Percentiles rank a stretch among this genome's conserved stretches.
These are phyloP conservation scores for Pollenia griseotomentosa DNA, from an alignment of 2,888 invertebrate genomes.

Conservation along the genomic window DNA sequence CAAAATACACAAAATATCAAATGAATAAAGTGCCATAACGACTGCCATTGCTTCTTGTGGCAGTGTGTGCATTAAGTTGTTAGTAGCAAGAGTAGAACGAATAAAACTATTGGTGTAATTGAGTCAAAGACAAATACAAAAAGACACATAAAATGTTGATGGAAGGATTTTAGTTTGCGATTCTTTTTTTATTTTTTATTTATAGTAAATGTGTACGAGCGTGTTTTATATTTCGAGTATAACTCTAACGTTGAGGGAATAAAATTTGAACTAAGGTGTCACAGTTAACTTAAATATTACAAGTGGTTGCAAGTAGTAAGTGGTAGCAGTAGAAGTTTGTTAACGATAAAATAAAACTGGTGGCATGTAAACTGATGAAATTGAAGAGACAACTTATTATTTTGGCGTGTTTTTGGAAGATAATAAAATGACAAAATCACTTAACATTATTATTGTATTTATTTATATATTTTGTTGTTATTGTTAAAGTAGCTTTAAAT, in stretches of 20 bases:
- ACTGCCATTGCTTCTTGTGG: constrained; percentile 17
- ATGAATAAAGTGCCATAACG: constrained; percentile 33
- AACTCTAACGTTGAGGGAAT: constrained; percentile 36
- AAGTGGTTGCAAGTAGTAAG: constrained; percentile 39
- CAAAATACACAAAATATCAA: constrained; percentile 39
- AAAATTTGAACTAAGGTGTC: constrained; percentile 32
- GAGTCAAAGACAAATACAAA: constrained; percentile 38
- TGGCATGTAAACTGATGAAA: constrained; percentile 32
- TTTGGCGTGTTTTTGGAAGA: constrained; percentile 1
- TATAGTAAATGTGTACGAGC: constrained; percentile 25
- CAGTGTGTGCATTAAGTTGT: constrained; percentile 28
- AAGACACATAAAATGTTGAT: constrained; percentile 34
- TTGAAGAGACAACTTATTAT: constrained; percentile 9
- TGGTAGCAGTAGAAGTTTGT: background rate
- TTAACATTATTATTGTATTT: constrained; percentile 56
- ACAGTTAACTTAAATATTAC: constrained; percentile 50
- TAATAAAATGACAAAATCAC: constrained; percentile 63
- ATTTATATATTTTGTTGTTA: constrained; percentile 11
- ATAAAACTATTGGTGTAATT: constrained; percentile 63
- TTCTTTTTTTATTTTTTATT: background rate
- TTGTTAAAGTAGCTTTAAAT: background rate
- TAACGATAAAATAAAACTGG: background rate
- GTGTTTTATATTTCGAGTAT: background rate
- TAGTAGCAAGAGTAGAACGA: constrained; percentile 17
- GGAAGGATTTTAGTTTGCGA: constrained; percentile 33